These are phyloP conservation scores for Labroides dimidiatus DNA, from an alignment of 2,797 vertebrate genomes.

Conservation along the genomic window DNA sequence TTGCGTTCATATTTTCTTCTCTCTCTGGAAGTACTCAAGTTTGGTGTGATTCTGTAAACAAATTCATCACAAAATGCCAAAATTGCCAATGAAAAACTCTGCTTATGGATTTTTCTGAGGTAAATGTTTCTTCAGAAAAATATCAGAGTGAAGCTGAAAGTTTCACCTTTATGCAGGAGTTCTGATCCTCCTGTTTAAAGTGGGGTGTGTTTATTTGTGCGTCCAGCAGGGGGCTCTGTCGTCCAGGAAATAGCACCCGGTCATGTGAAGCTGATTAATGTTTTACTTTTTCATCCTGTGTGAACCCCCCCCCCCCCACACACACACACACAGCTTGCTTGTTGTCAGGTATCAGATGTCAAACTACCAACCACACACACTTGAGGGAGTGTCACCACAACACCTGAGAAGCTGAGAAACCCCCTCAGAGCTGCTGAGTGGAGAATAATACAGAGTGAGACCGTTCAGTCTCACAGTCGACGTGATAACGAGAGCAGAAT, in stretches of 20 bases:
- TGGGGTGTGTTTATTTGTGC: neutral
- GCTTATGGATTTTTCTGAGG: too few species aligned
- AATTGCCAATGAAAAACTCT: too few species aligned
- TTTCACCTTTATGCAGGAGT: too few species aligned
- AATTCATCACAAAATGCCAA: too few species aligned
- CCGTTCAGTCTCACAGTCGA: neutral
- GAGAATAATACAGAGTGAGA: neutral
- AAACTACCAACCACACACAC: slow-evolving; percentile 48
- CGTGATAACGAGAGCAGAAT: too few species aligned
- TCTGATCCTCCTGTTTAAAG: too few species aligned
- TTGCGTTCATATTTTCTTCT: too few species aligned
- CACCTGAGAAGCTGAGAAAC: slow-evolving; percentile 57
- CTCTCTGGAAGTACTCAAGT: too few species aligned
- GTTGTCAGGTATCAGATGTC: slow-evolving; percentile 62
- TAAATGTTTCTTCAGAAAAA: too few species aligned
- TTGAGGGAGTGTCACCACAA: slow-evolving; percentile 45
- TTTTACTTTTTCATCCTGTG: slow-evolving; percentile 8
- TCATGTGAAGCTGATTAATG: slow-evolving; percentile 1
- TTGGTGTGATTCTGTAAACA: too few species aligned
- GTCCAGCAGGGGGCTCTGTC: slow-evolving; percentile 60
- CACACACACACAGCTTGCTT: slow-evolving; percentile 17
- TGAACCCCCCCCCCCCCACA: neutral
- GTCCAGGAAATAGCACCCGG: slow-evolving; percentile 12
- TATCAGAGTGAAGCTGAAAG: too few species aligned
- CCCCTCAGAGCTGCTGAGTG: slow-evolving; percentile 25